Evolutionary conservation across 2,888 invertebrate species (phyloP), one percentile per base, ranked within the genome.

Genomic region (Mesochorus sp.): DNA sequence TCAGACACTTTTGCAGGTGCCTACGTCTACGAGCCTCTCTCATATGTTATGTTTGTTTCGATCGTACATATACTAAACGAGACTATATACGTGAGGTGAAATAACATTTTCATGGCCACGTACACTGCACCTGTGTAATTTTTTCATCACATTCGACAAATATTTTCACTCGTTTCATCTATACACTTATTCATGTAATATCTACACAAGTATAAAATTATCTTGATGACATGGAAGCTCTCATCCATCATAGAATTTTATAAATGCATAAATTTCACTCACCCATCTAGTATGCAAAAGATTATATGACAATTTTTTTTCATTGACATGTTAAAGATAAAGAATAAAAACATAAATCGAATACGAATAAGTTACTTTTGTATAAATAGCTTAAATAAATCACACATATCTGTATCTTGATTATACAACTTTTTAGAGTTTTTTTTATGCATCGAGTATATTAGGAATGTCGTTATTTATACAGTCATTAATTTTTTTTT

Each of bases 111-210:
- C 55, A 44, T 53, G 49, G 44, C 57, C 57, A 24, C n/a, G 8
- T 21, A 51, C 10, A 61, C 12, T 37, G 55, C 59, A 70, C 51
- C 59, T 74, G 68, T 66, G 57, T 64, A 28, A 64, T 74, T 70
- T 70, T 51, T 59, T 28, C 37, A 51, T 34, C 6, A 17, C 39
- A 31, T 14, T 53, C 42, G 51, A 31, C 21, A 55, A 14, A 55
- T 34, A 62, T 59, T 47, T 59, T 26, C 12, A 28, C 26, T 39
- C 39, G 14, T 39, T 51, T 53, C 51, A 66, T 39, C 12, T 64
- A 19, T 12, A 17, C 10, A 17, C n/a, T 5, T 31, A 37, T 37
- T 21, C 12, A 1, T 4, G 3, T 12, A 10, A 53, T 19, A 34
- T 37, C 14, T 14, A 53, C 0, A 55, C 10, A 12, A 14, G 14